These are phyloP conservation scores for Andrena flavipes DNA, from an alignment of 2,888 invertebrate genomes.

Conservation along the genomic window DNA sequence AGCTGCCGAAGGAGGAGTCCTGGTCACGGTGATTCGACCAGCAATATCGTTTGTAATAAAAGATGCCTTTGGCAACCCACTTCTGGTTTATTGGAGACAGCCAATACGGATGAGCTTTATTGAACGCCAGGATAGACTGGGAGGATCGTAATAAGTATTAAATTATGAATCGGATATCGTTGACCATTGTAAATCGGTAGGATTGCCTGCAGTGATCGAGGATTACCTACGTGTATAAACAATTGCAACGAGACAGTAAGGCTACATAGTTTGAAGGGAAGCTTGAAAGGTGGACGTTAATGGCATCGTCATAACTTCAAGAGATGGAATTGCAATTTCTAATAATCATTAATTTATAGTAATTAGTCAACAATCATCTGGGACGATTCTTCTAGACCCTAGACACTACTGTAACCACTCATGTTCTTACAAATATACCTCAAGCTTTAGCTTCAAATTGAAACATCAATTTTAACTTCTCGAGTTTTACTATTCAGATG, in stretches of 20 bases:
- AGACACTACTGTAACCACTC: too few relatives aligned
- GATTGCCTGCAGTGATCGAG: slow-evolving; percentile 14
- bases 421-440: too few relatives aligned
- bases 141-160: slow-evolving; percentile 40
- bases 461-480: too few relatives aligned
- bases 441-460: too few relatives aligned
- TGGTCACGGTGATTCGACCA: slow-evolving; percentile 6
- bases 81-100: slow-evolving; percentile 41
- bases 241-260: neutral
- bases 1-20: slow-evolving; percentile 20
- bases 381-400: too few relatives aligned
- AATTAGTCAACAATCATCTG: too few relatives aligned
- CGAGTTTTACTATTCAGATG: too few relatives aligned
- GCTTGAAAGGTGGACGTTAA: neutral
- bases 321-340: too few relatives aligned
- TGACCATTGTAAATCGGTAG: slow-evolving; percentile 20
- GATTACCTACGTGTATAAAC: neutral
- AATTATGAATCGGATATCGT: slow-evolving; percentile 39
- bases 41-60: slow-evolving; percentile 46
- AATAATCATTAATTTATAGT: too few relatives aligned
- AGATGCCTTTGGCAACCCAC: slow-evolving; percentile 43
- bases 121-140: slow-evolving; percentile 21
- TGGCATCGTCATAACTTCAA: too few relatives aligned
- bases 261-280: neutral
- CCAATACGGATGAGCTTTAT: slow-evolving; percentile 45